phyloP scores from a whole-genome alignment of 2,797 vertebrate species.

The Borostomias antarcticus region DNA sequence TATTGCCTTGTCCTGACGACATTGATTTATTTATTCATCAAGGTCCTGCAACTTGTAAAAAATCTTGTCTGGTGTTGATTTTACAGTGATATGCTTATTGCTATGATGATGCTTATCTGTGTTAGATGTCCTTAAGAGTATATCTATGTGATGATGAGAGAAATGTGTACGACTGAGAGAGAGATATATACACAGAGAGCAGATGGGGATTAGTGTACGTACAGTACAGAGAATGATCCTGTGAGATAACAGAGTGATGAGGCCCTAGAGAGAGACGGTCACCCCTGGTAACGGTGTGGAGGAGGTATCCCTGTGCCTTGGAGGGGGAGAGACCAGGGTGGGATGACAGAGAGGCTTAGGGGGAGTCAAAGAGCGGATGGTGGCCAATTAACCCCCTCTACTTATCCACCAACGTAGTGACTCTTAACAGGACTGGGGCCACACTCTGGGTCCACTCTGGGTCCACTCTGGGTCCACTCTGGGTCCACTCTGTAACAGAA shows the following conservation, averaged over 20 bases:
- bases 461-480: too few species aligned
- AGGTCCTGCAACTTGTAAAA: slow-evolving; percentile 36
- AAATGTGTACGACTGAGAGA: slow-evolving; percentile 29
- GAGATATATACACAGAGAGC: neutral
- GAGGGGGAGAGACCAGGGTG: slow-evolving; percentile 46
- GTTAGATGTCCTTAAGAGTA: slow-evolving; percentile 38
- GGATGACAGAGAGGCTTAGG: neutral
- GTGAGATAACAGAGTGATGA: slow-evolving; percentile 39
- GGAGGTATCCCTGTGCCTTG: neutral
- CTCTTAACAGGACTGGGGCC: slow-evolving; percentile 21
- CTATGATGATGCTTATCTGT: slow-evolving; percentile 45
- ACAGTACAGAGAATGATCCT: slow-evolving; percentile 25
- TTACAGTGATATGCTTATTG: slow-evolving; percentile 25
- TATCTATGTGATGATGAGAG: slow-evolving; percentile 33
- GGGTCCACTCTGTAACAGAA: too few species aligned
- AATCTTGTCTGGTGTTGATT: slow-evolving; percentile 33
- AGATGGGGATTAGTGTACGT: slow-evolving; percentile 1
- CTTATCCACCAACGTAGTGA: slow-evolving; percentile 26
- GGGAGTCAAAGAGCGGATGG: neutral
- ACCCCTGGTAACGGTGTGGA: slow-evolving; percentile 28
- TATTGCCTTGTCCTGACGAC: slow-evolving; percentile 38
- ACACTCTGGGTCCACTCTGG: too few species aligned
- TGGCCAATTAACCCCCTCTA: slow-evolving; percentile 58
- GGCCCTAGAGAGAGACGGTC: slow-evolving; percentile 29
- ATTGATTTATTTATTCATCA: slow-evolving; percentile 13